Evolutionary conservation across 2,797 vertebrate species (phyloP).

Genomic region (Hapalemur alaotrensis): DNA sequence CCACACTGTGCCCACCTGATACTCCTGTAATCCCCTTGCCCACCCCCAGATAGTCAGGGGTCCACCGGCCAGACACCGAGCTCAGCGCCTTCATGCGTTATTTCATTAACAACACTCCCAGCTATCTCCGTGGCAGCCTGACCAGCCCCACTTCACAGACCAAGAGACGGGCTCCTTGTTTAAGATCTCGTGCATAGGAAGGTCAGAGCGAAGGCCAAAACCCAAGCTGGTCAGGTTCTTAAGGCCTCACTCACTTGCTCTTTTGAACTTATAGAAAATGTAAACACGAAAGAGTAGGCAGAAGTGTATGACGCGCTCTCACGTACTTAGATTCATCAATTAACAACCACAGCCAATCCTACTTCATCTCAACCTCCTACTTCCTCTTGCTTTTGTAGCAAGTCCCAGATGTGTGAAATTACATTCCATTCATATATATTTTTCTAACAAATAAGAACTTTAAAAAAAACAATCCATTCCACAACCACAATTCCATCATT

Average conservation of each 20-base stretch:
- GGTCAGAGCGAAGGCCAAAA: neutral
- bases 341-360: rapidly evolving
- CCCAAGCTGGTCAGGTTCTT: neutral
- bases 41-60: neutral
- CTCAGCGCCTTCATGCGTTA: rapidly evolving
- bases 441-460: neutral
- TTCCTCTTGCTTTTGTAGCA: neutral
- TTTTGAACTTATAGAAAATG: neutral
- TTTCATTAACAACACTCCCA: neutral
- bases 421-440: neutral
- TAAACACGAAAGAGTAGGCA: neutral
- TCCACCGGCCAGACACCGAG: neutral
- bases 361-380: neutral
- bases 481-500: neutral
- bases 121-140: neutral
- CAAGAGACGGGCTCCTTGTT: neutral
- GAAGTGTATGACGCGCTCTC: rapidly evolving
- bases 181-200: neutral
- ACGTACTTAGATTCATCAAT: rapidly evolving
- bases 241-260: neutral
- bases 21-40: neutral
- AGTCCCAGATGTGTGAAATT: neutral
- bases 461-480: neutral
- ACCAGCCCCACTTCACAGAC: neutral
- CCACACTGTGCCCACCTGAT: no score